Evolutionary conservation across 2,797 vertebrate species (phyloP), one percentile per base, ranked within the genome.

Genomic region (Chaunax sp.): DNA sequence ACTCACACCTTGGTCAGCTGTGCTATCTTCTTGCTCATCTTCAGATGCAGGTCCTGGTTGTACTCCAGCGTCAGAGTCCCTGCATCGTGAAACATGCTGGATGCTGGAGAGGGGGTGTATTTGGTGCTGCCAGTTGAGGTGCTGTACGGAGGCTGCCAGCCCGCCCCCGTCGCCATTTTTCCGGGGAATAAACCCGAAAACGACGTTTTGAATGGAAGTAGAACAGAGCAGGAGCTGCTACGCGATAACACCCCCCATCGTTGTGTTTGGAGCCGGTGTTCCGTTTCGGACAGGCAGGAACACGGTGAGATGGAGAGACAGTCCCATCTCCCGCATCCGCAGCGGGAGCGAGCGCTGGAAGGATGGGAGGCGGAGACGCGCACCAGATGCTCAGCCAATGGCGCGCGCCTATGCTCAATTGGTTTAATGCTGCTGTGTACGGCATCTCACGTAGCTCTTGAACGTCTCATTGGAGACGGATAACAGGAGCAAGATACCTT

Each of bases 11-110:
- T 94, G 55, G 93, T 94, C 44, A 94, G 91, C 56, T 94, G 93
- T 2, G 93, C 92, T 14, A 94, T 94, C 83, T 94, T 94, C 87
- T 94, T 94, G 85, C 93, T 94, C 93, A 94, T 94, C 86, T 94
- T 94, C 80, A 94, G 41, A 52, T 94, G 93, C 72, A 94, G 91
- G 69, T 94, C 93, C 13, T 92, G 92, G 0, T 87, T 91, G 86
- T 94, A 94, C 11, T 94, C 93, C 90, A 94, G 86, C 72, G 86
- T 75, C 22, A 91, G 28, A 1, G 60, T 79, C 33, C 87, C 90
- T 8, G 33, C 2, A 41, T 93, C 92, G 85, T 88, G 93, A 30
- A 92, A 87, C 86, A 90, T 80, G 72, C 75, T 77, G 78, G 83
- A 70, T 5, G 81, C 23, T 0, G 87, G 61, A 6, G 85, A 62